Percentiles rank a stretch among this genome's conserved stretches.
Conservation (phyloP, 2,797 vertebrate genomes). For the Margarornis squamiger region DNA sequence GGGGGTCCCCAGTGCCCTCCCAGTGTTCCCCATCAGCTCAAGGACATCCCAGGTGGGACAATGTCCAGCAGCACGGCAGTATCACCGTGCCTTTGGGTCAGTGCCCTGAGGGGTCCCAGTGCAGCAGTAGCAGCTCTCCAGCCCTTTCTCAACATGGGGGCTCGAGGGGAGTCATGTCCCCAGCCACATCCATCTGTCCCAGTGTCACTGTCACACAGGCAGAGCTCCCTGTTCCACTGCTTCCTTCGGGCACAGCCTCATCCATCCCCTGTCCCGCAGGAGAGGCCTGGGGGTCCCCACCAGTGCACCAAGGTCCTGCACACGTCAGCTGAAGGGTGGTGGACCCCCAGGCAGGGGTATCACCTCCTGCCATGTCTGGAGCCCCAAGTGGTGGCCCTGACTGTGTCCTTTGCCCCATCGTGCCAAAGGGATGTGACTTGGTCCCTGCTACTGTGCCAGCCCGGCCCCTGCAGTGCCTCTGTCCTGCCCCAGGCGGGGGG, state of each 20-base stretch:
- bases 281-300: not conserved
- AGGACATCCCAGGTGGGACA: not conserved
- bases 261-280: not conserved
- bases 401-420: not conserved
- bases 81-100: rapidly evolving
- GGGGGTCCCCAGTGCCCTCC: not conserved
- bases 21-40: not conserved
- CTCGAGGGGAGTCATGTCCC: not conserved
- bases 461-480: rapidly evolving
- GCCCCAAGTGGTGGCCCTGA: not conserved
- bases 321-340: not conserved
- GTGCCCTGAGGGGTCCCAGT: not conserved
- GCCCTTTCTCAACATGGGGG: not conserved
- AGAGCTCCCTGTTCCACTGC: not conserved
- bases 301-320: not conserved
- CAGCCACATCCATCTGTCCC: not conserved
- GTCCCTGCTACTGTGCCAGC: not conserved
- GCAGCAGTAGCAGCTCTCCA: not conserved
- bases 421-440: not conserved
- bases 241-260: not conserved
- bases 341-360: not conserved
- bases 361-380: not conserved
- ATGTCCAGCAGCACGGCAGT: not conserved
- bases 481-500: not conserved
- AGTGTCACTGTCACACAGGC: not conserved